phyloP scores from a whole-genome alignment of 2,797 vertebrate genomes.

The Apogon hyalosoma region DNA sequence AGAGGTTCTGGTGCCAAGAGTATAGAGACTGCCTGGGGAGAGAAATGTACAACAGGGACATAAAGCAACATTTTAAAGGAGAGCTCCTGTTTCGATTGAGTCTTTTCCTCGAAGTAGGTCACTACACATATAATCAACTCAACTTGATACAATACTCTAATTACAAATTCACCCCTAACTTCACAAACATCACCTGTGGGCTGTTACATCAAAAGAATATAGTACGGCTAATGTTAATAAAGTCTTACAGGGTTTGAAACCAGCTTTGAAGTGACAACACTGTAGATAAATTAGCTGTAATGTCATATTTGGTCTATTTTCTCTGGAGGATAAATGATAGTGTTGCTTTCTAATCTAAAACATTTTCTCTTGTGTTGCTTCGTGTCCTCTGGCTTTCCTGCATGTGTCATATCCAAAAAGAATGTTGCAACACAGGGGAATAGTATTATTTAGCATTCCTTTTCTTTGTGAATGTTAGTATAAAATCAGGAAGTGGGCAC shows the following conservation, averaged over 20 bases:
- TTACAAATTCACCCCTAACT: neutral
- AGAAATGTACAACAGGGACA: slow-evolving; percentile 31
- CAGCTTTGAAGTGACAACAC: neutral
- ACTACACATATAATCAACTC: neutral
- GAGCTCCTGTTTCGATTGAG: neutral
- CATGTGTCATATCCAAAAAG: no score
- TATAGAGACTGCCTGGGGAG: slow-evolving; percentile 66
- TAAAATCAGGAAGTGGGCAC: no score
- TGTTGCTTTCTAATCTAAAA: neutral
- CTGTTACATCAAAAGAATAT: neutral
- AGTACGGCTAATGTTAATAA: neutral
- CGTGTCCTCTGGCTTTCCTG: no score
- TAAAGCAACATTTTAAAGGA: slow-evolving; percentile 12
- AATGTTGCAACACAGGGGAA: no score
- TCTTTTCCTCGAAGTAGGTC: neutral
- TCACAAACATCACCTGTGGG: neutral
- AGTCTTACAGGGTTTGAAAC: neutral
- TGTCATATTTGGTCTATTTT: neutral
- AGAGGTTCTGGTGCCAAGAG: slow-evolving; percentile 52
- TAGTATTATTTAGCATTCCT: no score
- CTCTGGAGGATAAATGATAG: slow-evolving; percentile 1
- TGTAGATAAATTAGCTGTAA: neutral
- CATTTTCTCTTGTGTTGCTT: no score
- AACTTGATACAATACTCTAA: neutral
- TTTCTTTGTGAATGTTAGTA: no score